These are phyloP conservation scores for Oreochromis mossambicus DNA, from an alignment of 2,797 vertebrate genomes.

Conservation along the genomic window DNA sequence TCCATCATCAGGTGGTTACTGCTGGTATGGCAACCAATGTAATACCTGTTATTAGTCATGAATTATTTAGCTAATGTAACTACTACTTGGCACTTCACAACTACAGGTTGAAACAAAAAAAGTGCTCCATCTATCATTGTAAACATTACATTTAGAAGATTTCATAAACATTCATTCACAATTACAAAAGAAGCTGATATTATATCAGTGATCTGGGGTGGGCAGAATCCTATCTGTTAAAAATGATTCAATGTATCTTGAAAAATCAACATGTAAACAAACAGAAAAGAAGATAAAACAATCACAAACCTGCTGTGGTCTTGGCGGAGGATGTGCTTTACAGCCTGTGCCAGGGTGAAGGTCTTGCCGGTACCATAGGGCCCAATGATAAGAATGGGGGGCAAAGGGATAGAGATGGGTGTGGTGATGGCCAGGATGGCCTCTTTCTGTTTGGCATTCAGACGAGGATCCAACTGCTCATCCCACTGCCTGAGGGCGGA, in stretches of 20 bases:
- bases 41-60: neutral
- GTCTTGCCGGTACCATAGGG: slow-evolving; percentile 99
- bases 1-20: neutral
- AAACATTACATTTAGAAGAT: neutral
- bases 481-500: slow-evolving; percentile 89
- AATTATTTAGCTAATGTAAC: neutral
- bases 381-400: slow-evolving; percentile 96
- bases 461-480: slow-evolving; percentile 96
- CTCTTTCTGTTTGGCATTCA: slow-evolving; percentile 98
- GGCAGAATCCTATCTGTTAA: neutral
- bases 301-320: slow-evolving; percentile 87
- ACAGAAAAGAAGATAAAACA: neutral
- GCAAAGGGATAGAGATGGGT: slow-evolving; percentile 86
- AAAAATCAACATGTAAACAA: neutral
- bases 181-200: neutral
- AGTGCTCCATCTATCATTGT: neutral
- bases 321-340: slow-evolving; percentile 97
- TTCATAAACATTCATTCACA: neutral
- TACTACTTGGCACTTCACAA: neutral
- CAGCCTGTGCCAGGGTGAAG: slow-evolving; percentile 97
- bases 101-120: neutral
- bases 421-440: slow-evolving; percentile 98
- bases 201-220: neutral
- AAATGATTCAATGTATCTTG: neutral
- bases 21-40: neutral